Conservation (phyloP, 2,888 invertebrate species). For the Morpho helenor region DNA sequence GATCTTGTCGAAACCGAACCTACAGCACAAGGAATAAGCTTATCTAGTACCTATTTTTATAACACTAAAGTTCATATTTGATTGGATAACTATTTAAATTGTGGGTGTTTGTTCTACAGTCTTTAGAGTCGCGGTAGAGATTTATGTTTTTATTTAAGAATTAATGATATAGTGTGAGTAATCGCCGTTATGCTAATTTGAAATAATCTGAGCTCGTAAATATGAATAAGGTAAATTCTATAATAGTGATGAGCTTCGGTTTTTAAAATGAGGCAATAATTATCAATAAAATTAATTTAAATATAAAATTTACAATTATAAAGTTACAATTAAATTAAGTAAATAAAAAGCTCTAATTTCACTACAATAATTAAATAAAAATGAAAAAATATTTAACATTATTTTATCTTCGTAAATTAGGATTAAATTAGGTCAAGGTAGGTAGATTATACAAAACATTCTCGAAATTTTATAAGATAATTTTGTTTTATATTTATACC, state of each 20-base stretch:
- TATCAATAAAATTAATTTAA: not conserved
- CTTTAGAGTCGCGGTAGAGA: constrained; percentile 63
- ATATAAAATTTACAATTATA: not conserved
- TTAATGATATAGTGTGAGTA: constrained; percentile 70
- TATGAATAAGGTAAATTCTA: constrained; percentile 32
- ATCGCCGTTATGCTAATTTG: constrained; percentile 73
- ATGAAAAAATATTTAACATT: no score
- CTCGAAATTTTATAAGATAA: no score
- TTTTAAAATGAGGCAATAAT: not conserved
- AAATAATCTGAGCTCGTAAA: constrained; percentile 54
- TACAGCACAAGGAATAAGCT: constrained; percentile 33
- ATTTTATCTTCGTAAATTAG: no score
- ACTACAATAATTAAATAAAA: no score
- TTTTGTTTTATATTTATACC: no score
- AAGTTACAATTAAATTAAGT: no score
- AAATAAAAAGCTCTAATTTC: no score
- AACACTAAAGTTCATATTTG: constrained; percentile 47
- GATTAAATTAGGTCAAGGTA: no score
- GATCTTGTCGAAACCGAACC: constrained; percentile 71
- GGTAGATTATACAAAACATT: no score
- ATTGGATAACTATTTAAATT: constrained; percentile 36
- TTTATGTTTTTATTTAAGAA: constrained; percentile 78
- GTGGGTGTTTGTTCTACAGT: constrained; percentile 75
- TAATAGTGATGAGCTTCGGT: constrained; percentile 15
- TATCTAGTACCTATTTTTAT: constrained; percentile 38